Evolutionary conservation across 2,888 invertebrate genomes (phyloP).

Genomic region (Carabus problematicus): DNA sequence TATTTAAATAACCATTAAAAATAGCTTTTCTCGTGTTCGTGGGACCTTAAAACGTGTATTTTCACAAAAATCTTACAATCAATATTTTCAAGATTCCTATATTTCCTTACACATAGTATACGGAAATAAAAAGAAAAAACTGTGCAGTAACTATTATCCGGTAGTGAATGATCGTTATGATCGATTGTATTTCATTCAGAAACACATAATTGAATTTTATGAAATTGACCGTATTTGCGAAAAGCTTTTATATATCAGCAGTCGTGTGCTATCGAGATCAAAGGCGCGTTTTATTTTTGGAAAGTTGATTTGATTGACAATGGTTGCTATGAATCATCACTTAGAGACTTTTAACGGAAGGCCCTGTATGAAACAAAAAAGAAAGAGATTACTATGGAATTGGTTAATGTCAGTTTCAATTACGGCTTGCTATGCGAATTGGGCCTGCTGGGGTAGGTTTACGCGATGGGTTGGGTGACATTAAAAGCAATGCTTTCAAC

Average conservation of each 20-base stretch:
- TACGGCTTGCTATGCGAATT: constrained; percentile 14
- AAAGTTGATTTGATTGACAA: constrained; percentile 36
- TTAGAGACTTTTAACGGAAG: constrained; percentile 10
- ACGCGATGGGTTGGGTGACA: constrained; percentile 18
- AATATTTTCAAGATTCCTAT: too few species aligned
- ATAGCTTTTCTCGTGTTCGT: too few species aligned
- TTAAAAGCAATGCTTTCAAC: constrained; percentile 34
- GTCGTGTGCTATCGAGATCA: constrained; percentile 27
- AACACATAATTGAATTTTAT: constrained; percentile 30
- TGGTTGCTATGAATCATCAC: constrained; percentile 23
- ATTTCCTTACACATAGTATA: too few species aligned
- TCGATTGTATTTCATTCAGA: constrained; percentile 32
- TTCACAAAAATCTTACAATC: too few species aligned
- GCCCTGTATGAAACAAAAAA: constrained; percentile 13
- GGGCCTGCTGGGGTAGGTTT: neutral
- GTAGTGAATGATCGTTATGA: constrained; percentile 26
- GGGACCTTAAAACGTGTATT: too few species aligned
- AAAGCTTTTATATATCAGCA: constrained; percentile 35
- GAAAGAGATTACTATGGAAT: constrained; percentile 33
- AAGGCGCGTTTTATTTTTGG: constrained; percentile 35
- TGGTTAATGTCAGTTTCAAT: constrained; percentile 39
- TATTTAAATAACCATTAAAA: too few species aligned
- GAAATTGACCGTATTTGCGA: constrained; percentile 30
- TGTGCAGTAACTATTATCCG: too few species aligned
- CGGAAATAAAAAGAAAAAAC: too few species aligned